A percentile compares a stretch with the other conserved stretches of the same genome.
phyloP scores from a whole-genome alignment of 2,888 invertebrate genomes.

The Eremobia ochroleuca region DNA sequence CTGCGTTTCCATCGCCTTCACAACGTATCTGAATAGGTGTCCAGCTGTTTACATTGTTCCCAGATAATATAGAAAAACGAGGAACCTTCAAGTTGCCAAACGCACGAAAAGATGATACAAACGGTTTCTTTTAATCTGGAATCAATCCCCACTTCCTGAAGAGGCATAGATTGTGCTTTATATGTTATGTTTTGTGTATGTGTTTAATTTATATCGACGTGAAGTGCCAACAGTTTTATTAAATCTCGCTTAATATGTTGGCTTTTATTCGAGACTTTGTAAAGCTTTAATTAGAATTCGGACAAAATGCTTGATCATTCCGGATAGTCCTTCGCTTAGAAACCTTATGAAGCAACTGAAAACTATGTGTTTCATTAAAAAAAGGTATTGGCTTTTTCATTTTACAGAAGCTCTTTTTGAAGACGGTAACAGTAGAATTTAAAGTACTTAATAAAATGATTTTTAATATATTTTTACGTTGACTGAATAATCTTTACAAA shows the following conservation, averaged over 20 bases:
- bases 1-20: background rate
- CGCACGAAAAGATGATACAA: slow-evolving; percentile 2
- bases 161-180: slow-evolving; percentile 21
- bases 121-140: background rate
- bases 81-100: background rate
- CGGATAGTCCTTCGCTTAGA: background rate
- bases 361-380: background rate
- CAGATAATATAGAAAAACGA: slow-evolving; percentile 13
- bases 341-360: background rate
- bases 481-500: background rate
- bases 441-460: background rate
- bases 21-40: background rate
- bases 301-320: background rate
- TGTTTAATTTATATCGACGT: slow-evolving; percentile 8
- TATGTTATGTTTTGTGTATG: slow-evolving; percentile 16
- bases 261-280: slow-evolving; percentile 10
- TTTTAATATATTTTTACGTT: background rate
- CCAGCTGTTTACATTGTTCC: slow-evolving; percentile 3
- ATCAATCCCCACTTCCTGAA: background rate
- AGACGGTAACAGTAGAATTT: background rate
- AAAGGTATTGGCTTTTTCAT: background rate
- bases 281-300: background rate
- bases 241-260: slow-evolving; percentile 10
- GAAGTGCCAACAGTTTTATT: background rate
- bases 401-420: background rate